Base-by-base conservation (phyloP, 2,797 vertebrate species). In the Brotula barbata region DNA sequence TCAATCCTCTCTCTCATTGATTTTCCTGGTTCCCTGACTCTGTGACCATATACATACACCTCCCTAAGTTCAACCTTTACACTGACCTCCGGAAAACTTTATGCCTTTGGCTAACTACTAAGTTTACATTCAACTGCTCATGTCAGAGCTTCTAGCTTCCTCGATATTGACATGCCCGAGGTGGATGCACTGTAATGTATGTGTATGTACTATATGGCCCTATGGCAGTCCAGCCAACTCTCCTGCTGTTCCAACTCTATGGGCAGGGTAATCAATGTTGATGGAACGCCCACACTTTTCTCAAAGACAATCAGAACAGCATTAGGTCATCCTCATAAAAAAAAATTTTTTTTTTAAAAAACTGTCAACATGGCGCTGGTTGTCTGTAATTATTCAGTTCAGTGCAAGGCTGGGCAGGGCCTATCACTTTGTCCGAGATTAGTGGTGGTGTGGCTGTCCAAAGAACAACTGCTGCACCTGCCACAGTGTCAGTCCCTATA, bases 71-170 rank as follows among this genome's bases (percentile, higher is more conserved):
- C 71, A 72, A 87, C 84, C 76, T 87, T 64, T 80, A 57, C 21
- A 5, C 62, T 86, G 88, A 89, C 82, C 87, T 87, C 78, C 53
- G 52, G 68, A 68, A 83, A 85, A 85, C 73, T 83, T 85, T 23
- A 33, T 21, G 78, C 82, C 73, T 77, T 65, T 56, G 68, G 81
- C 77, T 19, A 84, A 80, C 78, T 58, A 58, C 65, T 54, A 64
- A 79, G 79, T 86, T 86, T 75, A 78, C 42, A 45, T 59, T 67
- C 75, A 48, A 57, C 61, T 66, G 72, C 48, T 81, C 62, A 56
- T 73, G 75, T 62, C 58, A 59, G 71, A 65, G 75, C 67, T 55
- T 55, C 68, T 62, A 55, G 65, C 70, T 73, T 83, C 74, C 73
- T 36, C 81, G 71, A 84, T 83, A 87, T 84, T 20, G 82, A 83